Conservation (phyloP, 2,888 invertebrate genomes). For the Syrphus vitripennis region DNA sequence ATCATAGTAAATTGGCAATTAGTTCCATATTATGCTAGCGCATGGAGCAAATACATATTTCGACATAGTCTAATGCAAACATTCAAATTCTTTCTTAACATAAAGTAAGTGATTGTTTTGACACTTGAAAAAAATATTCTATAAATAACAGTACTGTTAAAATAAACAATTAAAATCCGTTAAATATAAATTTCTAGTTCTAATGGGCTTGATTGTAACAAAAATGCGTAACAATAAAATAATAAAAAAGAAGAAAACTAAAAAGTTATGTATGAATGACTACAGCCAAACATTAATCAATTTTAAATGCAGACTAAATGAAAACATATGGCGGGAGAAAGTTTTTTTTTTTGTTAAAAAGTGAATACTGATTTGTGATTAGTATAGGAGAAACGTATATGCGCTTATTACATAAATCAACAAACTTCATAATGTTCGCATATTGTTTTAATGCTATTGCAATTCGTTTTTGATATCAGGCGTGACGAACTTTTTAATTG, state of each 20-base stretch:
- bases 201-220: background rate
- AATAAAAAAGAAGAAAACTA: too few species aligned
- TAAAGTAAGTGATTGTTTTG: background rate
- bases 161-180: background rate
- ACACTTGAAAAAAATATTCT: background rate
- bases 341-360: too few species aligned
- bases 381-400: slow-evolving; percentile 35
- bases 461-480: slow-evolving; percentile 44
- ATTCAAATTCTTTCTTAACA: background rate
- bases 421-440: slow-evolving; percentile 31
- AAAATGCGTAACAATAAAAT: background rate
- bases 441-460: slow-evolving; percentile 50
- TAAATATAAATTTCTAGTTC: background rate
- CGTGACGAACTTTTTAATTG: slow-evolving; percentile 60
- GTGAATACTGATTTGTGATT: slow-evolving; percentile 38
- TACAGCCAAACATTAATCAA: slow-evolving; percentile 32
- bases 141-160: background rate
- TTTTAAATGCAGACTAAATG: slow-evolving; percentile 27
- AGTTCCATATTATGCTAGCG: slow-evolving; percentile 6
- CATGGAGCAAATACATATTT: slow-evolving; percentile 24
- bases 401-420: slow-evolving; percentile 36
- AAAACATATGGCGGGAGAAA: slow-evolving; percentile 47
- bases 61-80: background rate
- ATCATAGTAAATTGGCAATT: slow-evolving; percentile 10
- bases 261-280: slow-evolving; percentile 34